Percentiles rank a stretch among this genome's conserved stretches.
phyloP scores from a whole-genome alignment of 2,888 invertebrate species.

The Metopia argyrocephala region DNA sequence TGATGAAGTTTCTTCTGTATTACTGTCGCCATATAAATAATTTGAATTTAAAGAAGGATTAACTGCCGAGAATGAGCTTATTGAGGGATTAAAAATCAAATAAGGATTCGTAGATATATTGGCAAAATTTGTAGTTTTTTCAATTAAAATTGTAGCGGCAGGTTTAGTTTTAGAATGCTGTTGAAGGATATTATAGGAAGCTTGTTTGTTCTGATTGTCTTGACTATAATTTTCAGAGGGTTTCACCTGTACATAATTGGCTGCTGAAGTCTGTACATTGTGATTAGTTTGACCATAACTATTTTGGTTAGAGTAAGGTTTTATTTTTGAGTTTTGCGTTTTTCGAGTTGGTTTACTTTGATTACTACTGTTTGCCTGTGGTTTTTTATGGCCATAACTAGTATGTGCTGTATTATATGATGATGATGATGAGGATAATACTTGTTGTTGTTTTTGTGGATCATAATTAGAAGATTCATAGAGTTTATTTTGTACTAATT shows the following conservation, averaged over 20 bases:
- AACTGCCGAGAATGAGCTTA: neutral
- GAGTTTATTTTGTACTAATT: neutral
- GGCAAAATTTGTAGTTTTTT: neutral
- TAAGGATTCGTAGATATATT: neutral
- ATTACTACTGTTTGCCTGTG: neutral
- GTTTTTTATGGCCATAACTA: neutral
- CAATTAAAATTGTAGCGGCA: neutral
- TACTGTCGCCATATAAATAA: neutral
- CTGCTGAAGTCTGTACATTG: neutral
- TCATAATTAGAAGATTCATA: slow-evolving; percentile 12
- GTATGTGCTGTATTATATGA: neutral
- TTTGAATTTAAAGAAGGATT: slow-evolving; percentile 1
- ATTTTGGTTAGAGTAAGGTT: neutral
- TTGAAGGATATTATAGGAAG: slow-evolving; percentile 14
- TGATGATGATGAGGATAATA: neutral
- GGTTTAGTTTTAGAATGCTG: slow-evolving; percentile 1
- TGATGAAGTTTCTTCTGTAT: neutral
- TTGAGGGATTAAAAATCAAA: neutral
- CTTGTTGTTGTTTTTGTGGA: neutral
- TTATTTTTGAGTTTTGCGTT: neutral
- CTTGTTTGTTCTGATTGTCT: slow-evolving; percentile 7
- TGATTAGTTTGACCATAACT: neutral
- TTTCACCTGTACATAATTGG: slow-evolving; percentile 7
- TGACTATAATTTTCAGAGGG: slow-evolving; percentile 1
- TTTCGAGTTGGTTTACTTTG: neutral